A percentile compares a stretch with the other conserved stretches of the same genome.
Evolutionary conservation across 1,140 invertebrate species (phyloP).

Genomic region (Pseudomyrmex cubaensis): DNA sequence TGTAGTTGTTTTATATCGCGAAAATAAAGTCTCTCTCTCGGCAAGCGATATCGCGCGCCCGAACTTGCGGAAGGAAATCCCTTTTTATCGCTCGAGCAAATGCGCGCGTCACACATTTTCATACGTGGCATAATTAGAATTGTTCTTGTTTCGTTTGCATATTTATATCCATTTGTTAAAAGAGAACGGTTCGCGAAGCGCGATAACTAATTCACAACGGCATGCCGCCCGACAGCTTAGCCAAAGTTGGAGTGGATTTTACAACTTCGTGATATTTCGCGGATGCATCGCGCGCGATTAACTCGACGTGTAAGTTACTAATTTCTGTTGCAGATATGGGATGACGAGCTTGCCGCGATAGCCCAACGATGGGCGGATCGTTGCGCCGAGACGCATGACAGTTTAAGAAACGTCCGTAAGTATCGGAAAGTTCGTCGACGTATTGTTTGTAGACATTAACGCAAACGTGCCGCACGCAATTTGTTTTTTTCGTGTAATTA

Average conservation of each 20-base stretch:
- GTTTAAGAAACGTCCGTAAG: constrained; percentile 87
- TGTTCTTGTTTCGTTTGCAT: neutral
- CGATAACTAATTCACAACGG: neutral
- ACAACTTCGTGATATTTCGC: neutral
- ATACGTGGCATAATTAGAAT: neutral
- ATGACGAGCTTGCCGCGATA: constrained; percentile 92
- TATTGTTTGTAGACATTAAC: neutral
- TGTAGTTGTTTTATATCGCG: no score
- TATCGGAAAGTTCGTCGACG: constrained; percentile 13
- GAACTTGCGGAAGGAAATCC: no score
- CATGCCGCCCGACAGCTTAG: neutral
- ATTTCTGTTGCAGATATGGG: constrained; percentile 89
- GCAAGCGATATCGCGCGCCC: no score
- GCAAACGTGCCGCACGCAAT: no score
- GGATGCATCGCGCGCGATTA: constrained; percentile 1
- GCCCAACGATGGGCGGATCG: constrained; percentile 94
- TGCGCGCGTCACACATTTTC: no score
- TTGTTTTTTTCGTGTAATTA: no score
- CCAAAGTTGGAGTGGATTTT: neutral
- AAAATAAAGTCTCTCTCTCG: no score
- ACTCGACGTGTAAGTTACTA: neutral
- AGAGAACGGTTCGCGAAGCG: neutral
- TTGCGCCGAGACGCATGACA: constrained; percentile 92
- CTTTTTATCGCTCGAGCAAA: no score
- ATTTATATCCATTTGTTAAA: constrained; percentile 5